phyloP scores from a whole-genome alignment of 1,140 invertebrate species.

The Drosophila yakuba region DNA sequence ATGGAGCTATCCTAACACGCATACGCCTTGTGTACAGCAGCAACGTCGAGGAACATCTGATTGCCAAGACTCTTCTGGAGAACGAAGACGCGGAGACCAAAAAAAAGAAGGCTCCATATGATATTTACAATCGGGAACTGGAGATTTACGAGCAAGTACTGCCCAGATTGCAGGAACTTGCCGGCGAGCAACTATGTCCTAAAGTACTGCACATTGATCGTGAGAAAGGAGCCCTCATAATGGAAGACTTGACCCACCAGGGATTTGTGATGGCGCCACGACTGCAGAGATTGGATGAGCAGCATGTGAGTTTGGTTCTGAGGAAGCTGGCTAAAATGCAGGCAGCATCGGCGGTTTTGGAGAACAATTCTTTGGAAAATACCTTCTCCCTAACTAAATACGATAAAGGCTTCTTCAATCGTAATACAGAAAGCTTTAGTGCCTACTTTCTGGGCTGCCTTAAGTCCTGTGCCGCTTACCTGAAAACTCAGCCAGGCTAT shows the following conservation, averaged over 20 bases:
- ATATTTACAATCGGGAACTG: constrained; percentile 68
- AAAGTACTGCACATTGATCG: constrained; percentile 49
- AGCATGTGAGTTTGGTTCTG: constrained; percentile 85
- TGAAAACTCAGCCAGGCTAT: constrained; percentile 27
- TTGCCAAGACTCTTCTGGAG: constrained; percentile 62
- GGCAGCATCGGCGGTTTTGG: constrained; percentile 84
- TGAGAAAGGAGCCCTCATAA: constrained; percentile 31
- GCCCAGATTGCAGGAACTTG: constrained; percentile 49
- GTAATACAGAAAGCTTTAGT: constrained; percentile 55
- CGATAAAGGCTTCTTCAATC: constrained; percentile 68
- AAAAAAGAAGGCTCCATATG: constrained; percentile 50
- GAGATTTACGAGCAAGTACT: constrained; percentile 60
- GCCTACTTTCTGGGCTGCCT: constrained; percentile 56
- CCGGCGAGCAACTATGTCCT: constrained; percentile 53
- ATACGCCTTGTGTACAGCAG: constrained; percentile 33
- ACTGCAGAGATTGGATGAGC: constrained; percentile 85
- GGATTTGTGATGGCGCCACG: constrained; percentile 85
- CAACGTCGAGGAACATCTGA: constrained; percentile 17
- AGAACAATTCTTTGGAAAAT: neutral
- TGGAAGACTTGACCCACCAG: constrained; percentile 57
- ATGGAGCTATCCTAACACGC: constrained; percentile 58
- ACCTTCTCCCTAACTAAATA: constrained; percentile 26
- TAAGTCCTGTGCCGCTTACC: constrained; percentile 32
- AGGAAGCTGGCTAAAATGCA: constrained; percentile 86
- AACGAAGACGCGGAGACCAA: constrained; percentile 47